A percentile compares a stretch with the other conserved stretches of the same genome.
phyloP scores from a whole-genome alignment of 2,888 invertebrate species.

The Rotaria macrura region DNA sequence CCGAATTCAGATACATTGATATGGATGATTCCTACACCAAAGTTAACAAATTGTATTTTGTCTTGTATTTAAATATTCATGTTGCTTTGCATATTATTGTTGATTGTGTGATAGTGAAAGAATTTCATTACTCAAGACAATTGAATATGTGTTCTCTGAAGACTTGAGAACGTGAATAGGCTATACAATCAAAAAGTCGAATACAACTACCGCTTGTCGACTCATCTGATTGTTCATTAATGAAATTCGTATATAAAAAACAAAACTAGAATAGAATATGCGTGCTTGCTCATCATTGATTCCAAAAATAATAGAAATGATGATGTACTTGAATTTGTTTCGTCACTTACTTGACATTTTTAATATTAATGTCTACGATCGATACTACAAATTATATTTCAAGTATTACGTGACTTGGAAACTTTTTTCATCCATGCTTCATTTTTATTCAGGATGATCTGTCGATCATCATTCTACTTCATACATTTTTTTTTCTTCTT shows the following conservation, averaged over 20 bases:
- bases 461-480: neutral
- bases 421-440: too few relatives aligned
- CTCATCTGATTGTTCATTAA: neutral
- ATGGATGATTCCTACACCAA: neutral
- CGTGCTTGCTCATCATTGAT: neutral
- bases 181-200: neutral
- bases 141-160: neutral
- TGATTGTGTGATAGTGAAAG: neutral
- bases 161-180: neutral
- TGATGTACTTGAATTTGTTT: neutral
- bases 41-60: neutral
- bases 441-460: neutral
- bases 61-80: neutral
- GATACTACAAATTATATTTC: neutral
- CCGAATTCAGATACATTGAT: neutral
- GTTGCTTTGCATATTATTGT: neutral
- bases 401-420: neutral
- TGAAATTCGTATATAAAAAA: neutral
- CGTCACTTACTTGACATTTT: neutral
- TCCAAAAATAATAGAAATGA: neutral
- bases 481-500: neutral
- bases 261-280: neutral
- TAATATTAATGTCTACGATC: neutral
- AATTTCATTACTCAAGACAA: neutral
- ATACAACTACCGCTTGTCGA: neutral